These are phyloP conservation scores for Drosophila ficusphila DNA, from an alignment of 1,140 invertebrate genomes.

Conservation along the genomic window DNA sequence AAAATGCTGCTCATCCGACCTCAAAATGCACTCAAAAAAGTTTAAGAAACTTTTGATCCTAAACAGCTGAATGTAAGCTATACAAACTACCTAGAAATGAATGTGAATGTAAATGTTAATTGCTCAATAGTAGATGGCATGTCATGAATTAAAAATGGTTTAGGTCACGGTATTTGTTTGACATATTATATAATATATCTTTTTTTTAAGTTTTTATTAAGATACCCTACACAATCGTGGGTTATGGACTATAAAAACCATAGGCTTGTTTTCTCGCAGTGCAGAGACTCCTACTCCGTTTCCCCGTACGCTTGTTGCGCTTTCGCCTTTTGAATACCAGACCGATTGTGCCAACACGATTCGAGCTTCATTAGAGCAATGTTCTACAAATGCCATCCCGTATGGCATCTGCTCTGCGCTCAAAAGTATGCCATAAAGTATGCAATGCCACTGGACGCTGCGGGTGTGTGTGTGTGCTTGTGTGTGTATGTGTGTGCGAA, in stretches of 20 bases:
- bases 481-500: too few species aligned
- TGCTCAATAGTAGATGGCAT: too few species aligned
- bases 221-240: too few species aligned
- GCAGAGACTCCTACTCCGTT: background rate
- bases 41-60: too few species aligned
- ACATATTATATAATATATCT: too few species aligned
- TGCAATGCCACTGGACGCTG: constrained; percentile 54
- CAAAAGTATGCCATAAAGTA: constrained; percentile 72
- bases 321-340: constrained; percentile 31
- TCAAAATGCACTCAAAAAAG: constrained; percentile 9
- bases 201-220: too few species aligned
- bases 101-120: too few species aligned
- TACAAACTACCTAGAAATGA: too few species aligned
- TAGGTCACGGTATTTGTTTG: too few species aligned
- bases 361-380: constrained; percentile 68
- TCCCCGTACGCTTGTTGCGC: constrained; percentile 48
- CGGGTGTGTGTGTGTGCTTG: background rate
- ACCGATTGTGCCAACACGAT: constrained; percentile 29
- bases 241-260: too few species aligned
- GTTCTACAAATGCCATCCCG: constrained; percentile 44
- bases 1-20: constrained; percentile 24
- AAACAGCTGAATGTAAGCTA: too few species aligned
- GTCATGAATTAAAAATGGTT: too few species aligned
- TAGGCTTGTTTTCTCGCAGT: background rate
- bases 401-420: constrained; percentile 21